Evolutionary conservation across 2,888 invertebrate species (phyloP).

Genomic region (Drosophila testacea): DNA sequence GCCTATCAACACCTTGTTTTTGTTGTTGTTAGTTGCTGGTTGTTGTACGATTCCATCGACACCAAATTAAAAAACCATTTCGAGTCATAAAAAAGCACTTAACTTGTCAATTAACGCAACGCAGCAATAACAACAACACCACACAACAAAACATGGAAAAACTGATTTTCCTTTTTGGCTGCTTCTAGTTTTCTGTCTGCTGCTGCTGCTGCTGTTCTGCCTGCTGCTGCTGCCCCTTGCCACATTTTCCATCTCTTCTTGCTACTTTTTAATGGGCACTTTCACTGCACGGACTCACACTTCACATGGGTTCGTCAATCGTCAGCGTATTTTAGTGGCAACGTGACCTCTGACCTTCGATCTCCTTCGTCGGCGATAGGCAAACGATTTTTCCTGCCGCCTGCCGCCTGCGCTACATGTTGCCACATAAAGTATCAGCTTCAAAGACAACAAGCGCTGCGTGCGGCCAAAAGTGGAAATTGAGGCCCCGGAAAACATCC

Average conservation of each 20-base stretch:
- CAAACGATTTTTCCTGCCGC: constrained; percentile 11
- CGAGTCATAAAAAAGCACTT: constrained; percentile 81
- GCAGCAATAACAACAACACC: constrained; percentile 37
- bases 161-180: constrained; percentile 36
- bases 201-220: constrained; percentile 1
- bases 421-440: constrained; percentile 78
- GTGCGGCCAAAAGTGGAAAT: constrained; percentile 52
- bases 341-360: constrained; percentile 60
- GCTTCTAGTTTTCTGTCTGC: constrained; percentile 26
- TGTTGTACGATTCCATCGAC: constrained; percentile 70
- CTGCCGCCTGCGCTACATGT: constrained; percentile 62
- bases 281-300: constrained; percentile 29
- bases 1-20: constrained; percentile 64
- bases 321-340: constrained; percentile 63
- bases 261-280: constrained; percentile 48
- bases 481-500: not conserved
- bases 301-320: constrained; percentile 53
- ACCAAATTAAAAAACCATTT: constrained; percentile 82
- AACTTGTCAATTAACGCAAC: constrained; percentile 77
- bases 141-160: constrained; percentile 28
- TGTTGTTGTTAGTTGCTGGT: constrained; percentile 19
- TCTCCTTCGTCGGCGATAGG: constrained; percentile 39
- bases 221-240: not conserved
- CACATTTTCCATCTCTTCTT: not conserved
- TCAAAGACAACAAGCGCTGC: constrained; percentile 66